Base-by-base conservation (phyloP, 2,888 invertebrate genomes). In the Pilophorus perplexus region DNA sequence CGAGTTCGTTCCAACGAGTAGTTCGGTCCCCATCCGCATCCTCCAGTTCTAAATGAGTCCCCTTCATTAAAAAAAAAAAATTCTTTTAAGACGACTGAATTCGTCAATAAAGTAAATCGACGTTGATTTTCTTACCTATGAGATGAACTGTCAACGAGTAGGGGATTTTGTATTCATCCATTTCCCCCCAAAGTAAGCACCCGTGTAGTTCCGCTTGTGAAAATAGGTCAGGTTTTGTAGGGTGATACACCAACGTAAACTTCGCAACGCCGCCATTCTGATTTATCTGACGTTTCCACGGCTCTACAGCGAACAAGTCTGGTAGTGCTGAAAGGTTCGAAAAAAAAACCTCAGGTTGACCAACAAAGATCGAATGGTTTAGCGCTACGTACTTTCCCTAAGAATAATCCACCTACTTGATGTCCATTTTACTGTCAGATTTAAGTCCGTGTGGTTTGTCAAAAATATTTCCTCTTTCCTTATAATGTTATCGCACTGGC, bases 21-120 rank as follows among this genome's bases (percentile, higher is more conserved):
- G 16, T 27, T 25, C 12, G 42, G 44, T 4, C 33, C 44, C 54
- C 54, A 64, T 25, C 64, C 54, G 20, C 64, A 64, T 27, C 40
- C 23, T 8, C 12, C 18, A 8, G 18, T n/a, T 10, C 38, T 16
- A 18, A 64, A 54, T 3, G 64, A 64, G 22, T 64, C 48, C 1
- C 64, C 64, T 64, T n/a, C 2, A n/a, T 6, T n/a, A n/a, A 44
- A 20, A 44, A 20, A 40, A 40, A 3, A 40, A 12, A 16, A 5
- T n/a, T 10, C 33, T 33, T 33, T 33, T 33, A 10, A n/a, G n/a
- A n/a, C n/a, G n/a, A n/a, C n/a, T n/a, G n/a, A n/a, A n/a, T n/a
- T n/a, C n/a, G n/a, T n/a, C n/a, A n/a, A n/a, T n/a, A n/a, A n/a
- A n/a, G n/a, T n/a, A n/a, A n/a, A n/a, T n/a, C n/a, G n/a, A n/a